A percentile compares a stretch with the other conserved stretches of the same genome.
phyloP scores from a whole-genome alignment of 2,888 invertebrate genomes.

The Lepidocyrtinus sp. region DNA sequence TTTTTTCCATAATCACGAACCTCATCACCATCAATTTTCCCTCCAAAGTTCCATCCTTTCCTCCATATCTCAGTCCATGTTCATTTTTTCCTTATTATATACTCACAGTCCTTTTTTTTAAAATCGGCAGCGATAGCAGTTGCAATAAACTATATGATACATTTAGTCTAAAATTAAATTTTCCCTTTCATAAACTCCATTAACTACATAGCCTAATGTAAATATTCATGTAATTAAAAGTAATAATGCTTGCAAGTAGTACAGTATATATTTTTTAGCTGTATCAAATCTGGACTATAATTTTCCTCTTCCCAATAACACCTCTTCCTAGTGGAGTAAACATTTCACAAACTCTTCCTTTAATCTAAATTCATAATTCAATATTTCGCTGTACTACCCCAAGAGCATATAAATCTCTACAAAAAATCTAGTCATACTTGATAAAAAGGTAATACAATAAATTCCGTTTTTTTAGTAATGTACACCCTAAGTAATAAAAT shows the following conservation, averaged over 20 bases:
- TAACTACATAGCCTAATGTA: slow-evolving; percentile 19
- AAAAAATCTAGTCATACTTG: too few relatives aligned
- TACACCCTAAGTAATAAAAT: neutral
- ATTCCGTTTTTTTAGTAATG: neutral
- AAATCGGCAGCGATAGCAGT: slow-evolving; percentile 62
- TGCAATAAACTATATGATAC: slow-evolving; percentile 58
- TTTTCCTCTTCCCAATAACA: too few relatives aligned
- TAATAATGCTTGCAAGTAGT: too few relatives aligned
- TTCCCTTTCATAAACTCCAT: neutral
- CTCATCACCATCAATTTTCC: neutral
- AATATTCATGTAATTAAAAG: slow-evolving; percentile 29
- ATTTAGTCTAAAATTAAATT: slow-evolving; percentile 15
- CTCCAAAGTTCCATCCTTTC: neutral
- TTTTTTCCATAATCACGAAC: neutral
- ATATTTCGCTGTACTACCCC: too few relatives aligned
- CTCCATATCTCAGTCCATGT: slow-evolving; percentile 41
- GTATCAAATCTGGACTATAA: too few relatives aligned
- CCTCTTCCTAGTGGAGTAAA: slow-evolving; percentile 25
- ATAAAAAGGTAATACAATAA: slow-evolving; percentile 8
- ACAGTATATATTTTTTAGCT: too few relatives aligned
- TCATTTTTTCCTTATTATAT: slow-evolving; percentile 38
- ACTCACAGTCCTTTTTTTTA: slow-evolving; percentile 60
- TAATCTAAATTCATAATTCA: too few relatives aligned
- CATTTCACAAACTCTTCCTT: too few relatives aligned
- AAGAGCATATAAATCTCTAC: too few relatives aligned